Percentiles rank a stretch among this genome's conserved stretches.
These are phyloP conservation scores for Pectinophora gossypiella DNA, from an alignment of 1,140 invertebrate species.

Conservation along the genomic window DNA sequence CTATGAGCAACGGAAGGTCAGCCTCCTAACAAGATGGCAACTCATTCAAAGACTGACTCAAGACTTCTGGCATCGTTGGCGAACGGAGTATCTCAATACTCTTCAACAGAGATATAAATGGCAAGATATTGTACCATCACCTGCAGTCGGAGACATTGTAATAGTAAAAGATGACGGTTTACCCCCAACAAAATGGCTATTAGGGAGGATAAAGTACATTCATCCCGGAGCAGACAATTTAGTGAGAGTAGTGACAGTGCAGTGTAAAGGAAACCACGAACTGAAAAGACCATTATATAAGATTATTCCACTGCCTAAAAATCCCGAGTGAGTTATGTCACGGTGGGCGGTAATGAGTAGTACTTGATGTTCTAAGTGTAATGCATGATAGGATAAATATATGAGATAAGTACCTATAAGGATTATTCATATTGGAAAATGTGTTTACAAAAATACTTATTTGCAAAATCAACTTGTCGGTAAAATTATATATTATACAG, in stretches of 20 bases:
- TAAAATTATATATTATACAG: too few relatives aligned
- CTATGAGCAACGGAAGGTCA: background rate
- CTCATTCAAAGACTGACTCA: conserved; percentile 9
- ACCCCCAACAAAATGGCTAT: conserved; percentile 33
- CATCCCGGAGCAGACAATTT: conserved; percentile 31
- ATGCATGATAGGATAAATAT: too few relatives aligned
- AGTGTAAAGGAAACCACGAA: conserved; percentile 10
- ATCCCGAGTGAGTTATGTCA: too few relatives aligned
- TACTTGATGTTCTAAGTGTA: background rate
- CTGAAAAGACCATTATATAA: conserved; percentile 6
- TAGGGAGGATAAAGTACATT: conserved; percentile 33
- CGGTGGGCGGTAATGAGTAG: background rate
- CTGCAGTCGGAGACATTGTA: conserved; percentile 32
- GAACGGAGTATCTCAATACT: background rate
- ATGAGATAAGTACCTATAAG: too few relatives aligned
- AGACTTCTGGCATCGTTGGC: conserved; percentile 8
- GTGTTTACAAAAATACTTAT: too few relatives aligned
- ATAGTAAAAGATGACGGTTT: conserved; percentile 38
- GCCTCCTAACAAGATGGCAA: conserved; percentile 4
- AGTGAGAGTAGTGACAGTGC: conserved; percentile 29
- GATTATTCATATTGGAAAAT: too few relatives aligned
- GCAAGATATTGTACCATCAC: background rate
- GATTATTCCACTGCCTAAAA: conserved; percentile 9
- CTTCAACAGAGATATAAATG: conserved; percentile 6
- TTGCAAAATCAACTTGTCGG: too few relatives aligned